phyloP scores from a whole-genome alignment of 2,797 vertebrate species.

The Synaphobranchus kaupii region DNA sequence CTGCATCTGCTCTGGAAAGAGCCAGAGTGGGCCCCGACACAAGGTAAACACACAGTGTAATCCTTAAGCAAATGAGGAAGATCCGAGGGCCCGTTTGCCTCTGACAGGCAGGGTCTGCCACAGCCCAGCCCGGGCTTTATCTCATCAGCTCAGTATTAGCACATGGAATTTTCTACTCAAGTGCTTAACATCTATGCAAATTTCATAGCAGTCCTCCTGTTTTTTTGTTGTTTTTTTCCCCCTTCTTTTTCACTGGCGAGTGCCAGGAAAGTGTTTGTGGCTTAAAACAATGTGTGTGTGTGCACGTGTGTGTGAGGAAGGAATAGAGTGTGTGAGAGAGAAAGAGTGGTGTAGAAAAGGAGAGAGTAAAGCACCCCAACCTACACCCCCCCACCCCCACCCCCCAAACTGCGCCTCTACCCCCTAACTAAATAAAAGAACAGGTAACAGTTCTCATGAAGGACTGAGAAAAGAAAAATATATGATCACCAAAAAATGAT shows the following conservation, averaged over 20 bases:
- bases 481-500: neutral
- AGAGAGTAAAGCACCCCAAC: neutral
- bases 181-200: constrained; percentile 59
- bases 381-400: too few relatives aligned
- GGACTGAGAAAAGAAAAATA: neutral
- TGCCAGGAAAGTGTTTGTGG: constrained; percentile 40
- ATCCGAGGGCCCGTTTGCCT: constrained; percentile 59
- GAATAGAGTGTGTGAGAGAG: neutral
- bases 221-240: neutral
- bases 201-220: constrained; percentile 42
- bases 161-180: constrained; percentile 55
- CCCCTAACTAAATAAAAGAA: neutral
- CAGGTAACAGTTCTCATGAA: neutral
- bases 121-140: constrained; percentile 52
- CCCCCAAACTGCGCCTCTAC: neutral
- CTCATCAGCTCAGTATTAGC: constrained; percentile 57
- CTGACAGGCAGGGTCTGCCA: constrained; percentile 49
- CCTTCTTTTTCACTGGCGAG: constrained; percentile 31
- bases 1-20: constrained; percentile 72
- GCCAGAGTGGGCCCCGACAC: constrained; percentile 66
- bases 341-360: neutral
- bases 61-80: constrained; percentile 66
- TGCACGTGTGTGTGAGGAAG: constrained; percentile 23
- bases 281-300: constrained; percentile 42
- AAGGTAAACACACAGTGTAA: constrained; percentile 75